Conservation (phyloP, 64 coral and sea anemone species). For the Cladopsammia gracilis region DNA sequence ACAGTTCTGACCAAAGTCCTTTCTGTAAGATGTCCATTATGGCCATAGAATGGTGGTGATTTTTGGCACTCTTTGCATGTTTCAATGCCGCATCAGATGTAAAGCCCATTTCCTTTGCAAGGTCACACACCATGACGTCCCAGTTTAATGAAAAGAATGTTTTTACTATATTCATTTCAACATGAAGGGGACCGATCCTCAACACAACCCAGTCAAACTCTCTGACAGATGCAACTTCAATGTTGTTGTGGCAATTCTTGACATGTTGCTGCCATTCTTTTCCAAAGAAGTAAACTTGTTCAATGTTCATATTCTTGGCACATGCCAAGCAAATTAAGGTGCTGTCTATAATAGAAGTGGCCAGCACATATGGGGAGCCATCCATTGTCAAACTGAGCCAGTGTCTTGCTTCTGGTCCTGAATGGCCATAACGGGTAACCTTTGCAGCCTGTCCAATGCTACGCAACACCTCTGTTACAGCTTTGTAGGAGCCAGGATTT, state of each 20-base stretch:
- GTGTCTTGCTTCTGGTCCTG: background rate
- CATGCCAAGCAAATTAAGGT: conserved; percentile 7
- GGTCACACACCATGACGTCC: background rate
- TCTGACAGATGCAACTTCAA: background rate
- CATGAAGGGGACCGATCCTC: background rate
- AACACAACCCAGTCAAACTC: conserved; percentile 1
- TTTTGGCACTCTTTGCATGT: background rate
- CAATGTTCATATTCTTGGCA: background rate
- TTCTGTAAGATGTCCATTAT: background rate
- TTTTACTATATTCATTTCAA: background rate
- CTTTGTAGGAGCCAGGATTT: background rate
- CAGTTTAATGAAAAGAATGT: background rate
- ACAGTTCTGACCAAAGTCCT: background rate
- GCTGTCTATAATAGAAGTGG: background rate
- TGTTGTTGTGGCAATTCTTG: too few relatives aligned
- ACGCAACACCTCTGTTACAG: background rate
- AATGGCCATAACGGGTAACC: background rate
- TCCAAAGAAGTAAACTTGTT: too few relatives aligned
- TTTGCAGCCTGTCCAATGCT: background rate
- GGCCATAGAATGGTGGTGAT: background rate
- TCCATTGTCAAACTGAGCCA: conserved; percentile 41
- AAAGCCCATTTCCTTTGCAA: background rate
- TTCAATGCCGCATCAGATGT: background rate
- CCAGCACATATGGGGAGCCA: background rate
- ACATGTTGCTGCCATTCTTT: too few relatives aligned